Evolutionary conservation across 2,797 vertebrate species (phyloP).

Genomic region (Ataeniobius toweri): DNA sequence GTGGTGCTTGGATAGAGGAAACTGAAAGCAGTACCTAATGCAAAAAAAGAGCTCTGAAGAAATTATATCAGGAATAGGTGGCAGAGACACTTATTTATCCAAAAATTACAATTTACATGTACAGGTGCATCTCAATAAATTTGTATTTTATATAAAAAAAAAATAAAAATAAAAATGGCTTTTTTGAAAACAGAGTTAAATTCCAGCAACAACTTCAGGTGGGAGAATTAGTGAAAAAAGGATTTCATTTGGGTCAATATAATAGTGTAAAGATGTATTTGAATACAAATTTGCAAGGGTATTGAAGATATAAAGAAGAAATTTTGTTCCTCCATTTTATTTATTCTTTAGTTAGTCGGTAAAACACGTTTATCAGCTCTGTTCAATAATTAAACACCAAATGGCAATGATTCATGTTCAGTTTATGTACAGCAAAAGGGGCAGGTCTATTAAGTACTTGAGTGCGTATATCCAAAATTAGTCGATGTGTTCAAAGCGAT

Average conservation of each 20-base stretch:
- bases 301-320: neutral
- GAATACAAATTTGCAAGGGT: neutral
- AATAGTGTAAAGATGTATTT: neutral
- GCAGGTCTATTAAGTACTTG: conserved; percentile 10
- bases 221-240: neutral
- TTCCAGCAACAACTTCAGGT: neutral
- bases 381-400: conserved; percentile 42
- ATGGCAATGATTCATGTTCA: conserved; percentile 32
- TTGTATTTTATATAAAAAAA: neutral
- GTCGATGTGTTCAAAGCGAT: conserved; percentile 17
- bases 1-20: no score
- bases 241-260: neutral
- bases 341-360: neutral
- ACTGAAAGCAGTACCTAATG: neutral
- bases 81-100: neutral
- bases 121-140: neutral
- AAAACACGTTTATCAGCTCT: conserved; percentile 19
- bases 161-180: neutral
- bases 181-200: no score
- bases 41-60: neutral
- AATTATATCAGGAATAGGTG: neutral
- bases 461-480: conserved; percentile 12
- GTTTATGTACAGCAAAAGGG: conserved; percentile 24
- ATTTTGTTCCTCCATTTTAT: neutral
- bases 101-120: neutral